Conservation (phyloP, 2,888 invertebrate species). For the Cremastobaeus sp. region DNA sequence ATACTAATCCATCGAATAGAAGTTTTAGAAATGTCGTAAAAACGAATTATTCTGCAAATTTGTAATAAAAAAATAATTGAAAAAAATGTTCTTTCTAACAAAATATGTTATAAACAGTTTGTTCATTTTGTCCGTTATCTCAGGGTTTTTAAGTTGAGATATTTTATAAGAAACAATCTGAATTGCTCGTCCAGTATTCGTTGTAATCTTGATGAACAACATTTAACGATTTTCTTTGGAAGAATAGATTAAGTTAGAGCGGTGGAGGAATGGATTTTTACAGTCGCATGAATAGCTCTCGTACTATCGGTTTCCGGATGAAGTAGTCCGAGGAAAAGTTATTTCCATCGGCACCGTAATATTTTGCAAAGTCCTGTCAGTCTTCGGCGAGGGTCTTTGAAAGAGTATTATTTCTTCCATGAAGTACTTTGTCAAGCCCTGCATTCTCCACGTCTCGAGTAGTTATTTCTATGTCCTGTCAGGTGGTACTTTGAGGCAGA, state of each 20-base stretch:
- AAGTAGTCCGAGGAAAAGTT: slow-evolving; percentile 50
- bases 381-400: slow-evolving; percentile 41
- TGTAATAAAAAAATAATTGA: too few species aligned
- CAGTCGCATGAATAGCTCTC: slow-evolving; percentile 43
- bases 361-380: slow-evolving; percentile 52
- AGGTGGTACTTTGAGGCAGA: slow-evolving; percentile 14
- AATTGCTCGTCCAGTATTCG: too few species aligned
- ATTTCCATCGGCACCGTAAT: slow-evolving; percentile 47
- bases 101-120: too few species aligned
- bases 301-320: slow-evolving; percentile 53
- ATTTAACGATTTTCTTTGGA: too few species aligned
- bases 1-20: too few species aligned
- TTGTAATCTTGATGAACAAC: too few species aligned
- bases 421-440: slow-evolving; percentile 38
- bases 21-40: too few species aligned
- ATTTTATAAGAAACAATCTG: too few species aligned
- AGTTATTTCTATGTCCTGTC: slow-evolving; percentile 39
- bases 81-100: too few species aligned
- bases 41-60: too few species aligned
- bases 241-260: slow-evolving; percentile 14
- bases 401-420: slow-evolving; percentile 55
- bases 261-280: background rate
- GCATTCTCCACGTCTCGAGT: slow-evolving; percentile 5
- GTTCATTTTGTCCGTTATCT: too few species aligned
- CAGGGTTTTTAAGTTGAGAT: too few species aligned